phyloP scores from a whole-genome alignment of 1,140 invertebrate genomes.

The Heterodera carotae region DNA sequence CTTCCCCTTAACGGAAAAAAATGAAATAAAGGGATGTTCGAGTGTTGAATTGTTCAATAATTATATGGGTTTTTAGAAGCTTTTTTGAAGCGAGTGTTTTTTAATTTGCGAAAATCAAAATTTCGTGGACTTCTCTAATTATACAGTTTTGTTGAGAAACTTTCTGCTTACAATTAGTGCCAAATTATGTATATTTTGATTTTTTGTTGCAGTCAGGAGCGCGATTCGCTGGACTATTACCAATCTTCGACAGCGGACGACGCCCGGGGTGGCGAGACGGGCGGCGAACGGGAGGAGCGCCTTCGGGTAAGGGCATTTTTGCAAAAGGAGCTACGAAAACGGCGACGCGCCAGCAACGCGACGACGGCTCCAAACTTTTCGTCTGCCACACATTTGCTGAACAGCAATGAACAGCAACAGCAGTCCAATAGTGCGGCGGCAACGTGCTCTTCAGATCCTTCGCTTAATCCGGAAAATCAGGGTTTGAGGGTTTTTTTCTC shows the following conservation, averaged over 20 bases:
- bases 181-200: too few relatives aligned
- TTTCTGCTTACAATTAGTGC: too few relatives aligned
- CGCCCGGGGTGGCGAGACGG: not conserved
- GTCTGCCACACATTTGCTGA: not conserved
- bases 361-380: constrained; percentile 1
- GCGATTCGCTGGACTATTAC: not conserved
- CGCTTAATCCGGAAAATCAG: not conserved
- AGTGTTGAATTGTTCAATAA: too few relatives aligned
- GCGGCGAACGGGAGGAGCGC: constrained; percentile 22
- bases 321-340: constrained; percentile 28
- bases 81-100: too few relatives aligned
- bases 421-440: not conserved
- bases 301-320: constrained; percentile 3
- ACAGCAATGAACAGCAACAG: not conserved
- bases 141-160: too few relatives aligned
- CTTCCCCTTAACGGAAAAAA: too few relatives aligned
- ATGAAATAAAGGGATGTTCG: too few relatives aligned
- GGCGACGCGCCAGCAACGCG: not conserved
- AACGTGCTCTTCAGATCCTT: not conserved
- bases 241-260: not conserved
- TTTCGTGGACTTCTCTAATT: too few relatives aligned
- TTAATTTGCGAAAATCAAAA: too few relatives aligned
- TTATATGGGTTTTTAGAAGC: too few relatives aligned
- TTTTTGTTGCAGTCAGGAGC: constrained; percentile 3
- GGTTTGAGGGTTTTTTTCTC: not conserved